phyloP scores from a whole-genome alignment of 2,888 invertebrate genomes.

The Eueremaeus valkanovi region DNA sequence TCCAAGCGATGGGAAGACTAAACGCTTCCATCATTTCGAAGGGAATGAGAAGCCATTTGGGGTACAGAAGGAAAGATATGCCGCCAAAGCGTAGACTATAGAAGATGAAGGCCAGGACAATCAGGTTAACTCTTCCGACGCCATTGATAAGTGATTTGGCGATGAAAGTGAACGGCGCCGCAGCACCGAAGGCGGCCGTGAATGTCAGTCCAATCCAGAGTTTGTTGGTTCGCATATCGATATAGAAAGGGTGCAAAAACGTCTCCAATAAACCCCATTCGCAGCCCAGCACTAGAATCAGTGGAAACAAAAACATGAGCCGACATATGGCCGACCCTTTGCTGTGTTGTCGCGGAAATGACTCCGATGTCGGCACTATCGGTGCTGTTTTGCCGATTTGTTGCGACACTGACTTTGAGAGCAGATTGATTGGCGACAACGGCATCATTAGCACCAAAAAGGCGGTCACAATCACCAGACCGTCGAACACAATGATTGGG shows the following conservation, averaged over 20 bases:
- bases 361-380: conserved; percentile 37
- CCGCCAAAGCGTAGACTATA: conserved; percentile 46
- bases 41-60: conserved; percentile 43
- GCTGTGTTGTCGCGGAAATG: conserved; percentile 36
- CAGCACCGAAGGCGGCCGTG: conserved; percentile 40
- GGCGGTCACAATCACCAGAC: conserved; percentile 44
- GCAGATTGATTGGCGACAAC: conserved; percentile 39
- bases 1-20: conserved; percentile 45
- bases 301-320: conserved; percentile 38
- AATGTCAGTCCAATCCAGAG: conserved; percentile 42
- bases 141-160: conserved; percentile 45
- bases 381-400: conserved; percentile 27
- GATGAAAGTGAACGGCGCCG: conserved; percentile 43
- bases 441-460: conserved; percentile 46
- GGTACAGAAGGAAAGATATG: conserved; percentile 51
- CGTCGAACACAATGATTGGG: conserved; percentile 46
- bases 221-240: conserved; percentile 42
- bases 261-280: conserved; percentile 77
- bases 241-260: conserved; percentile 58
- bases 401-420: conserved; percentile 29
- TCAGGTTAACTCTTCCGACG: conserved; percentile 45
- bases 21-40: conserved; percentile 47
- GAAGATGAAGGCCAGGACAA: conserved; percentile 45
- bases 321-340: conserved; percentile 36
- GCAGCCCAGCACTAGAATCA: conserved; percentile 67